Percentiles rank a stretch among this genome's conserved stretches.
Evolutionary conservation across 2,113 vertebrate species (phyloP).

Genomic region (Nothobranchius furzeri): DNA sequence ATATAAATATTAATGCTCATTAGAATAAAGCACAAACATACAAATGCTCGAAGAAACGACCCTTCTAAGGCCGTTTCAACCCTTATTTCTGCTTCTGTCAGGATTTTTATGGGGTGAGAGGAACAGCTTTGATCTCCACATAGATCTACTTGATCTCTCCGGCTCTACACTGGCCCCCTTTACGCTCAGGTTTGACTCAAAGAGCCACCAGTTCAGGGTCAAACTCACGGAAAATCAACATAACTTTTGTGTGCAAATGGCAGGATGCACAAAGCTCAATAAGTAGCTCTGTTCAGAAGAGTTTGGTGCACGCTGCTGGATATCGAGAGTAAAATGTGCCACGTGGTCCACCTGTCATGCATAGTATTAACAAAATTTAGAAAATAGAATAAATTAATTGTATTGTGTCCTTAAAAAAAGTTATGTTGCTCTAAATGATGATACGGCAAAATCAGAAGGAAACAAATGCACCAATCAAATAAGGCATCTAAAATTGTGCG

Average conservation of each 20-base stretch:
- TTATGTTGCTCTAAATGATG: no score
- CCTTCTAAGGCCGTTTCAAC: constrained; percentile 9
- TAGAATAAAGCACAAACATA: background rate
- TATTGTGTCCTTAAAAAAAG: no score
- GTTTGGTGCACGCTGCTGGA: no score
- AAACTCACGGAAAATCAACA: constrained; percentile 2
- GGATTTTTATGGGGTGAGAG: constrained; percentile 49
- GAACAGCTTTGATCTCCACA: constrained; percentile 67
- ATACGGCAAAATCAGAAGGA: no score
- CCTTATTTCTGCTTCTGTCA: constrained; percentile 44
- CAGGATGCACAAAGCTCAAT: no score
- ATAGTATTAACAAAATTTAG: no score
- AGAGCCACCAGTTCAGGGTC: constrained; percentile 58
- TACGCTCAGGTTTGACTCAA: constrained; percentile 65
- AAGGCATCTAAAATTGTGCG: no score
- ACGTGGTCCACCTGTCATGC: no score
- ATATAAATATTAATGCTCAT: background rate
- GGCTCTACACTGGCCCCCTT: constrained; percentile 57
- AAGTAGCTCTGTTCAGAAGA: no score
- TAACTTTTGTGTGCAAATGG: background rate
- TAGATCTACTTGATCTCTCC: constrained; percentile 73
- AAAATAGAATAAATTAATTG: no score
- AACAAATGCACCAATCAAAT: no score
- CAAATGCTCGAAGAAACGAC: background rate
- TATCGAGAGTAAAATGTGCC: background rate